Evolutionary conservation across 2,888 invertebrate species (phyloP).

Genomic region (Nyleta sp.): DNA sequence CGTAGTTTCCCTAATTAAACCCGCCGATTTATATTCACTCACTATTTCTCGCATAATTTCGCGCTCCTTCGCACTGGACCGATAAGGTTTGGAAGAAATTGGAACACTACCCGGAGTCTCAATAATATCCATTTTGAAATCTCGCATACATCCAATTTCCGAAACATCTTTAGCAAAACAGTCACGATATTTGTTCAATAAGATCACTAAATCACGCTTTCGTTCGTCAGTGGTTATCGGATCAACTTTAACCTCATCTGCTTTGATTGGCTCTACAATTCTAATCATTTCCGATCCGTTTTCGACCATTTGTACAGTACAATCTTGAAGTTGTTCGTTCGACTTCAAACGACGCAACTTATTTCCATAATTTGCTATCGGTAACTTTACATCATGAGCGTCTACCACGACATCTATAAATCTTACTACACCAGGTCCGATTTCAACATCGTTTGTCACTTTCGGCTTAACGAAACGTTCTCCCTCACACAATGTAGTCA

Average conservation of each 20-base stretch:
- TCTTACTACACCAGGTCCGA: slow-evolving; percentile 13
- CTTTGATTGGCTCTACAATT: slow-evolving; percentile 6
- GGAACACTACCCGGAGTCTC: background rate
- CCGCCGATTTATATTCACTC: background rate
- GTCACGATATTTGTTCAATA: slow-evolving; percentile 38
- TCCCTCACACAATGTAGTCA: background rate
- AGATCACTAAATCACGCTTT: slow-evolving; percentile 19
- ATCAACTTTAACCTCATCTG: slow-evolving; percentile 22
- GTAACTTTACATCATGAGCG: background rate
- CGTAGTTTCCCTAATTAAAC: slow-evolving; percentile 64
- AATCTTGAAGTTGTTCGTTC: background rate
- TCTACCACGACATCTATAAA: slow-evolving; percentile 34
- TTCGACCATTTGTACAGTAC: slow-evolving; percentile 14
- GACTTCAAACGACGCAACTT: background rate
- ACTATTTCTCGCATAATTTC: background rate
- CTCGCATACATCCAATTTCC: slow-evolving; percentile 24
- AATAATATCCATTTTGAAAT: slow-evolving; percentile 1
- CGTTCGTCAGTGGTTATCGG: slow-evolving; percentile 1
- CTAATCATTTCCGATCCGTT: background rate
- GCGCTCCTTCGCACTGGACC: background rate
- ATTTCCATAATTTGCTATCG: slow-evolving; percentile 20
- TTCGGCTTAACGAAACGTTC: slow-evolving; percentile 9
- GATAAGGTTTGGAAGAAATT: background rate
- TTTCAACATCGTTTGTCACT: background rate
- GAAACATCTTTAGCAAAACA: slow-evolving; percentile 19